phyloP scores from a whole-genome alignment of 1,140 invertebrate genomes.

The Nebria ingens region DNA sequence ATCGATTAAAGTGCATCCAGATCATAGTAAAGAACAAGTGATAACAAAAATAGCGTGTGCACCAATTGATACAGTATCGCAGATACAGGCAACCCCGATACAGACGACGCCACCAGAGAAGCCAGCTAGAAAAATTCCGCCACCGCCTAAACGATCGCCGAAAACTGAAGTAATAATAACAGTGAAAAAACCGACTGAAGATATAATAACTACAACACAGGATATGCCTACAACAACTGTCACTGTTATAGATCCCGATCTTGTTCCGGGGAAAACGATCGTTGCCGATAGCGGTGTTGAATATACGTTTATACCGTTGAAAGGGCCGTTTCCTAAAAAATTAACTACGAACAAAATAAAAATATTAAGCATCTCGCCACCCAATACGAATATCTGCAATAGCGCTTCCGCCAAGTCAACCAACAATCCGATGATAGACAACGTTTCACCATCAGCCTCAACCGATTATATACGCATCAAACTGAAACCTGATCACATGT shows the following conservation, averaged over 20 bases:
- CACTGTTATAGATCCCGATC: slow-evolving; percentile 16
- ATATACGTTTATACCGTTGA: slow-evolving; percentile 33
- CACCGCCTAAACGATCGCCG: not conserved
- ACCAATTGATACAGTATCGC: not conserved
- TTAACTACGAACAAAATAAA: not conserved
- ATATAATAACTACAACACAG: too few species aligned
- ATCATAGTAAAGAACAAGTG: not conserved
- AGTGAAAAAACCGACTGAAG: slow-evolving; percentile 13
- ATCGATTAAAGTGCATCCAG: too few species aligned
- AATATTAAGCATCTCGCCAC: not conserved
- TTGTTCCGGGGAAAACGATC: slow-evolving; percentile 21
- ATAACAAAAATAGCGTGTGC: not conserved
- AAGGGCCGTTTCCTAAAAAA: slow-evolving; percentile 30
- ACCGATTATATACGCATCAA: slow-evolving; percentile 51
- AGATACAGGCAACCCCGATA: not conserved
- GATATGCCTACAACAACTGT: slow-evolving; percentile 14
- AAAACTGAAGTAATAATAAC: slow-evolving; percentile 14
- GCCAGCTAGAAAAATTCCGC: slow-evolving; percentile 13
- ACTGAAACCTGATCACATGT: slow-evolving; percentile 52
- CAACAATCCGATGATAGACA: not conserved
- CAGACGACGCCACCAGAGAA: slow-evolving; percentile 18
- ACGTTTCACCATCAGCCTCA: not conserved
- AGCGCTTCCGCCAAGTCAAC: not conserved
- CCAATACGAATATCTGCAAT: slow-evolving; percentile 10
- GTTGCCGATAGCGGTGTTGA: slow-evolving; percentile 30